Evolutionary conservation across 2,113 vertebrate species (phyloP), one percentile per base, ranked within the genome.

Genomic region (Campylorhamphus procurvoides): DNA sequence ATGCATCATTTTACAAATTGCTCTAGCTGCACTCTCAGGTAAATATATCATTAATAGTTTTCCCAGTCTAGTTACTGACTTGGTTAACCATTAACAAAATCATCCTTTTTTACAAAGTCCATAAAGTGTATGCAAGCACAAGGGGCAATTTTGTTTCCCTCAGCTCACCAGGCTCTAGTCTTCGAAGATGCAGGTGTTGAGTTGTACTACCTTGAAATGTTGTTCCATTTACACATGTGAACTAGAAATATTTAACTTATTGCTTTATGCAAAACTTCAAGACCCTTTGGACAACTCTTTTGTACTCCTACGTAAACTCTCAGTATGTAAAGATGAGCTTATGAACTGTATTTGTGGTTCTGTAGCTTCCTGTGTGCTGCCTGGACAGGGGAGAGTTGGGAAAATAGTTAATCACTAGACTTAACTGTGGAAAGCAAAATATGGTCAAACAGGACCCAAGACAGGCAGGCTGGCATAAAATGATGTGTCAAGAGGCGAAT

Each of bases 51-150:
- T 72, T 78, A 87, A 69, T 35, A 62, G 11, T 56, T 62, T 87
- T 23, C 25, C 23, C 18, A 39, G 56, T 63, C 83, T 66, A 84
- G 50, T 83, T 78, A 31, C 29, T 50, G 40, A 37, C 77, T 76
- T 75, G 31, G 84, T 56, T 82, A 96, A 86, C 37, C 53, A 79
- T 94, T 94, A 87, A 89, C 62, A 87, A 56, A 60, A 85, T 44
- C 27, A 73, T 18, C 19, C 42, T 55, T 90, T 90, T 86, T 71
- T 22, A 62, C 27, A 13, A 82, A 90, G 59, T 72, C 40, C 67
- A 39, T 42, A 23, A 93, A 87, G 42, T 12, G 9, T 29, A 39
- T 63, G 47, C 27, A 49, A 55, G 42, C 58, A 67, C 63, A 94
- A 29, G 77, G 28, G 44, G 14, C 40, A 74, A 46, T 5, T 1